Evolutionary conservation across 2,888 invertebrate species (phyloP).

Genomic region (Anoncus sp.): DNA sequence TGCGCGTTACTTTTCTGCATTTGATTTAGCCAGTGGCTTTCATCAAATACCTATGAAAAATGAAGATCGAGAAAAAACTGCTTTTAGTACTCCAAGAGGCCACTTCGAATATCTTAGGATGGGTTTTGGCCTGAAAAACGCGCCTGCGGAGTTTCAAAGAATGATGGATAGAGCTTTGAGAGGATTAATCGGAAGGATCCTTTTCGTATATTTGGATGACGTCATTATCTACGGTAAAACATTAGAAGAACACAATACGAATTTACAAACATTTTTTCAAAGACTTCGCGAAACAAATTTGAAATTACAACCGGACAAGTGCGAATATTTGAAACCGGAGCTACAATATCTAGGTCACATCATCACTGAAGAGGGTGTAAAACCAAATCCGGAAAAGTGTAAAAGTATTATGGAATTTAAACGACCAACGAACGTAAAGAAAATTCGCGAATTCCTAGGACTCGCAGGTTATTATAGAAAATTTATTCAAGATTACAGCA

Average conservation of each 20-base stretch:
- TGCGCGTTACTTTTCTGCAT: conserved; percentile 65
- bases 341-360: conserved; percentile 61
- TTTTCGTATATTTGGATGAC: conserved; percentile 62
- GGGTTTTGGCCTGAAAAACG: conserved; percentile 49
- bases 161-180: conserved; percentile 50
- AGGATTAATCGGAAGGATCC: conserved; percentile 41
- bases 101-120: conserved; percentile 49
- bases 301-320: conserved; percentile 61
- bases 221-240: conserved; percentile 48
- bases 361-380: conserved; percentile 60
- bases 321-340: conserved; percentile 54
- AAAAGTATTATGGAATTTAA: conserved; percentile 60
- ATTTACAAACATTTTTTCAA: conserved; percentile 46
- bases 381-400: conserved; percentile 65
- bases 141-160: conserved; percentile 47
- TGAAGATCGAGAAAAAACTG: conserved; percentile 31
- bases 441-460: conserved; percentile 66
- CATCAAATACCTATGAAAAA: conserved; percentile 66
- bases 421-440: conserved; percentile 58
- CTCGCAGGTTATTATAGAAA: conserved; percentile 66
- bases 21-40: conserved; percentile 68
- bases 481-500: conserved; percentile 64
- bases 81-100: conserved; percentile 45
- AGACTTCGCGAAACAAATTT: conserved; percentile 33
- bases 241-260: conserved; percentile 11